Evolutionary conservation across 1,140 invertebrate genomes (phyloP), one percentile per base, ranked within the genome.

Genomic region (Tigriopus japonicus): DNA sequence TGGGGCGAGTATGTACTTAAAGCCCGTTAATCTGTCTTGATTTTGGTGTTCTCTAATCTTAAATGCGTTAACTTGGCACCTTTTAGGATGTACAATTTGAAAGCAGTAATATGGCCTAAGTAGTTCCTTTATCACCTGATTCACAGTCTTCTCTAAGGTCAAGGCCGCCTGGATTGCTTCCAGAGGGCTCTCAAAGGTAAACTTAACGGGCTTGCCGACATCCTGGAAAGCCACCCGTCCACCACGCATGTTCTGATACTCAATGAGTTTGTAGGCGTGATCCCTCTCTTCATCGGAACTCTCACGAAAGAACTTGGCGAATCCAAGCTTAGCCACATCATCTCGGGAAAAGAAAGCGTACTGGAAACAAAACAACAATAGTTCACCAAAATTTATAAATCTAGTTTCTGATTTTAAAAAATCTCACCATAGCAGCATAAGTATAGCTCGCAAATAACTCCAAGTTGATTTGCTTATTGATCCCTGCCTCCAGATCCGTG

Each of bases 381-480:
- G 3, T 35, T 35, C 28, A 35, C 28, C 3, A 35, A 17, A 3
- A 3, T 49, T 2, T 10, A 21, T 49, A 3, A 15, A 49, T 17
- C n/a, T 49, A 6, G 21, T 12, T 12, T 12, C 3, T 10, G 10
- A 15, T 49, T 21, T 12, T 6, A 49, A 5, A 21, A 15, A 49
- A 3, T 35, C 45, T 49, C 45, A 49, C 86, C 85, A 91, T 85
- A 19, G 82, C 80, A 69, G 86, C 70, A 71, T 92, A 92, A 28
- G 80, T 78, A 70, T 92, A 90, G 69, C 80, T 82, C 6, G 87
- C 85, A 65, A 83, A 81, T 1, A 93, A 69, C 71, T 93, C 87
- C 77, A 88, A 72, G 72, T 91, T 91, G 66, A 93, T 90, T 72
- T 92, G 87, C 58, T 82, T 80, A 69, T 92, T 91, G 42, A 92